Conservation (phyloP, 2,113 vertebrate species). For the Heterochromis multidens region DNA sequence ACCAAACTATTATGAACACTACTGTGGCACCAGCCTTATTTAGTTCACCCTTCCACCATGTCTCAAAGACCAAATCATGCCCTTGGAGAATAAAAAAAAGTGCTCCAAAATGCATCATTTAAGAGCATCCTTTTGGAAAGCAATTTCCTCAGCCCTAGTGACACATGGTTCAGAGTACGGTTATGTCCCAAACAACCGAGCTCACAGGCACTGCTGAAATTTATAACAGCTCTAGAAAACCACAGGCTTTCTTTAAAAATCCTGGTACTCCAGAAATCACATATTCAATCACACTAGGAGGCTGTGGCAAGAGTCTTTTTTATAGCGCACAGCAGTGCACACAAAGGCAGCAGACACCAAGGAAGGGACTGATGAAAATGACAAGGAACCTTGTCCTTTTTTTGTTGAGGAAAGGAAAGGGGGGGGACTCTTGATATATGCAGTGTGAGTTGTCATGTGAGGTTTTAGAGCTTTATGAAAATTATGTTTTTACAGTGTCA, state of each 20-base stretch:
- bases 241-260: conserved; percentile 21
- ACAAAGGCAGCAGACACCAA: background rate
- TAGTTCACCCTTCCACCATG: conserved; percentile 12
- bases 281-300: conserved; percentile 22
- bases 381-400: background rate
- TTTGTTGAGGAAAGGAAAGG: fast-evolving
- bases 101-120: conserved; percentile 36
- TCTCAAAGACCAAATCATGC: conserved; percentile 4
- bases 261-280: background rate
- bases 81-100: background rate
- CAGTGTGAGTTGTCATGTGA: background rate
- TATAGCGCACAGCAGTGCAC: background rate
- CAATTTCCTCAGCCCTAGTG: conserved; percentile 8
- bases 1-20: conserved; percentile 2
- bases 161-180: background rate
- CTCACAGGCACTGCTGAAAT: conserved; percentile 1
- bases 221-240: background rate
- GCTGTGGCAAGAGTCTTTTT: background rate
- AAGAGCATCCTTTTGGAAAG: conserved; percentile 22
- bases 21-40: background rate
- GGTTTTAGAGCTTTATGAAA: background rate
- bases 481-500: background rate
- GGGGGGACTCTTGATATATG: background rate
- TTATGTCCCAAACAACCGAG: conserved; percentile 1
- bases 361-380: background rate